Conservation (phyloP, 2,888 invertebrate species). For the Chydorus sphaericus region DNA sequence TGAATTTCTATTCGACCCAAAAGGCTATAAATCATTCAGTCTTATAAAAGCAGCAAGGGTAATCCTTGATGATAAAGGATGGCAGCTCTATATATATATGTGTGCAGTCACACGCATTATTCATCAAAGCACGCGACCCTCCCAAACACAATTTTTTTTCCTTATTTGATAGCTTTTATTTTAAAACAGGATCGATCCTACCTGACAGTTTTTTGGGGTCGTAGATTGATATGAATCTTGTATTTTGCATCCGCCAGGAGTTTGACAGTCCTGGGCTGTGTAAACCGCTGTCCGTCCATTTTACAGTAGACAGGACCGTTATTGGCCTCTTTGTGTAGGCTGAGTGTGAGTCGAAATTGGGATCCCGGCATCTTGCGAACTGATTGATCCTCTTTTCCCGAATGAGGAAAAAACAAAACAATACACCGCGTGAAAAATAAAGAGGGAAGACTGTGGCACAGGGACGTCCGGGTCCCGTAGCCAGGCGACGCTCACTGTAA, state of each 20-base stretch:
- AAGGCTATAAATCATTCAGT: too few relatives aligned
- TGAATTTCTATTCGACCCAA: too few relatives aligned
- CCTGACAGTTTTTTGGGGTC: conserved; percentile 38
- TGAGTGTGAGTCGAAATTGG: conserved; percentile 31
- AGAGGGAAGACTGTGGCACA: too few relatives aligned
- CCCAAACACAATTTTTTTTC: too few relatives aligned
- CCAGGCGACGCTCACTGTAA: conserved; percentile 1
- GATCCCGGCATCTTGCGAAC: background rate
- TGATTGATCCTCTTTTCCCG: background rate
- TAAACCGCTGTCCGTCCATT: conserved; percentile 40
- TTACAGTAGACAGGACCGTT: conserved; percentile 38
- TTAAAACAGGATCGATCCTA: conserved; percentile 34
- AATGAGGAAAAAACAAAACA: too few relatives aligned
- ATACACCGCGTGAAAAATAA: too few relatives aligned
- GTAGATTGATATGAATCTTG: conserved; percentile 37
- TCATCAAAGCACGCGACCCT: too few relatives aligned
- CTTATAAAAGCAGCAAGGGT: too few relatives aligned
- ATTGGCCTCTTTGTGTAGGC: conserved; percentile 35
- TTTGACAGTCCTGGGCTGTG: conserved; percentile 39
- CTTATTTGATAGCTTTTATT: background rate
- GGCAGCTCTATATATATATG: too few relatives aligned
- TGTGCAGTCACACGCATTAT: too few relatives aligned
- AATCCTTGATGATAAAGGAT: too few relatives aligned
- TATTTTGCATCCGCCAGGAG: conserved; percentile 38
- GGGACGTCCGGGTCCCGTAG: conserved; percentile 2